Percentiles rank a stretch among this genome's conserved stretches.
These are phyloP conservation scores for Allolobophora icterica DNA, from an alignment of 2,888 invertebrate species.

Conservation along the genomic window DNA sequence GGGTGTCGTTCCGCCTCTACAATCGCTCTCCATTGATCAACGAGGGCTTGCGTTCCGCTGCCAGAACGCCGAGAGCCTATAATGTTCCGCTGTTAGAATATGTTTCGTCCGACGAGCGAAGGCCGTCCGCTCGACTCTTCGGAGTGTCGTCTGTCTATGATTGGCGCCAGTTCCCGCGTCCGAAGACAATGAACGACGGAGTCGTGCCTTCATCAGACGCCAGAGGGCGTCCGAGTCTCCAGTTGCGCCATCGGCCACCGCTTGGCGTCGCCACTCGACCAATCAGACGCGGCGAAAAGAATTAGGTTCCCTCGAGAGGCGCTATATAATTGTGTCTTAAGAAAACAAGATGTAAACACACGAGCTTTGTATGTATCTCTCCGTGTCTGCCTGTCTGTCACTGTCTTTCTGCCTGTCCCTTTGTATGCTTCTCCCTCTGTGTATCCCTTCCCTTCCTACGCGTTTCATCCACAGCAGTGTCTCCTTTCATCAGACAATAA, in stretches of 20 bases:
- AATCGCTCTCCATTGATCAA: neutral
- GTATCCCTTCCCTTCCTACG: no score
- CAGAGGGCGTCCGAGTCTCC: neutral
- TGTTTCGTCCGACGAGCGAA: neutral
- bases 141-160: neutral
- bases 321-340: neutral
- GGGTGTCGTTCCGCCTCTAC: neutral
- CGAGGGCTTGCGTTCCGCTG: neutral
- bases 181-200: neutral
- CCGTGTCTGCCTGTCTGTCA: neutral
- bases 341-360: neutral
- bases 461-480: no score
- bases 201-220: neutral
- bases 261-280: neutral
- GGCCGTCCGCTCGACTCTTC: no score
- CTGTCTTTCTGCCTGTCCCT: neutral
- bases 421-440: no score
- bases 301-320: neutral
- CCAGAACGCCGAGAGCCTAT: neutral
- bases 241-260: neutral
- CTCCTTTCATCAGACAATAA: no score
- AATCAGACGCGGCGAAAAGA: slow-evolving; percentile 7
- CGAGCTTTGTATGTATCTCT: neutral
- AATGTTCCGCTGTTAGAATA: no score
- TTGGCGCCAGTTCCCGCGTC: no score